phyloP scores from a whole-genome alignment of 2,797 vertebrate genomes.

The Odontamblyopus lacepedii region DNA sequence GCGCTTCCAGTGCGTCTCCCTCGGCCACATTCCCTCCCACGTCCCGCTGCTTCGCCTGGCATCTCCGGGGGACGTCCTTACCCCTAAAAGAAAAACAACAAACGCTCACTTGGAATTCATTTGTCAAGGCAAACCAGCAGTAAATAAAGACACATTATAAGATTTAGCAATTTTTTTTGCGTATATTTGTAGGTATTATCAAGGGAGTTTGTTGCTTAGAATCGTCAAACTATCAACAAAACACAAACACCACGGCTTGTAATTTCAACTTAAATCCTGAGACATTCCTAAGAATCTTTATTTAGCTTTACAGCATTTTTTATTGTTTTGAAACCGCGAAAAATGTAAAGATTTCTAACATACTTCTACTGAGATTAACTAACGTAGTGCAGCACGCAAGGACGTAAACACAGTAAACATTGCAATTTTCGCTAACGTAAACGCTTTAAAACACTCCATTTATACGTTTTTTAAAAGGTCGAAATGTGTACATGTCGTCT shows the following conservation, averaged over 20 bases:
- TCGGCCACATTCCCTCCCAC: conserved; percentile 18
- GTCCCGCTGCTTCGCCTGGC: conserved; percentile 15
- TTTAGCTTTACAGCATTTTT: not conserved
- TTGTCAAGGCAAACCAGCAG: not conserved
- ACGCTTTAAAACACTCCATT: not conserved
- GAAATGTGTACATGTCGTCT: fast-evolving
- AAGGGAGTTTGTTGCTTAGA: not conserved
- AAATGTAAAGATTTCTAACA: not conserved
- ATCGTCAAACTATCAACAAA: not conserved
- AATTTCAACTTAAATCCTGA: not conserved
- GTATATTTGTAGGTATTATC: not conserved
- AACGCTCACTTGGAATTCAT: too few relatives aligned
- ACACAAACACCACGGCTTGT: not conserved
- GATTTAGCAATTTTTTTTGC: not conserved
- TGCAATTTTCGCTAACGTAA: not conserved
- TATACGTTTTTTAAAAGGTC: not conserved
- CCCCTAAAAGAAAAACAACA: not conserved
- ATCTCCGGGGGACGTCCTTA: not conserved
- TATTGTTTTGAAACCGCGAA: not conserved
- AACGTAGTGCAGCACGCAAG: not conserved
- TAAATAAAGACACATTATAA: not conserved
- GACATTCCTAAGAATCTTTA: not conserved
- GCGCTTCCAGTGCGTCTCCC: conserved; percentile 11
- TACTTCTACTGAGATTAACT: not conserved
- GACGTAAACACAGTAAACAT: not conserved